Evolutionary conservation across 1,140 invertebrate genomes (phyloP).

Genomic region (Microplitis mediator): DNA sequence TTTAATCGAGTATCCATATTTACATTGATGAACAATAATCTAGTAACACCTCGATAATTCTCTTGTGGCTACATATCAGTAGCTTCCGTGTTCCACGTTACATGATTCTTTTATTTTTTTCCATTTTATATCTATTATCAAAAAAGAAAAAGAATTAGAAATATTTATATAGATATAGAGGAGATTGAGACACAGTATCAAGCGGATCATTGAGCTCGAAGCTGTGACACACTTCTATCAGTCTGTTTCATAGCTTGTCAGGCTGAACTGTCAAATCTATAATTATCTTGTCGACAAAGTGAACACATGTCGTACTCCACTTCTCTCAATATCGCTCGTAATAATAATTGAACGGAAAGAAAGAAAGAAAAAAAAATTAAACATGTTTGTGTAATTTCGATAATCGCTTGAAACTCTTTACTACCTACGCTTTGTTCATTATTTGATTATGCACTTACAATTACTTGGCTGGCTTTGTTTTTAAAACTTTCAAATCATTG

Average conservation of each 20-base stretch:
- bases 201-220: constrained; percentile 16
- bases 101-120: constrained; percentile 6
- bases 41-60: neutral
- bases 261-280: constrained; percentile 16
- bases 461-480: no score
- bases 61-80: neutral
- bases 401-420: no score
- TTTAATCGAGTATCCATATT: constrained; percentile 23
- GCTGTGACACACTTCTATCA: constrained; percentile 21
- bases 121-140: neutral
- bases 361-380: neutral
- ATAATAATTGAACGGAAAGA: neutral
- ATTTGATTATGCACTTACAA: no score
- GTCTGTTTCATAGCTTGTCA: neutral
- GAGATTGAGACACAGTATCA: neutral
- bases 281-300: constrained; percentile 15
- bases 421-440: no score
- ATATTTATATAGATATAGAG: neutral
- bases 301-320: constrained; percentile 7
- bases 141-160: constrained; percentile 6
- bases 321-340: constrained; percentile 3
- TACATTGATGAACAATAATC: constrained; percentile 16
- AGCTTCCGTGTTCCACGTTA: constrained; percentile 10
- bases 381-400: neutral
- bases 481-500: no score